Conservation (phyloP, 2,888 invertebrate species). For the Leucozona laternaria region DNA sequence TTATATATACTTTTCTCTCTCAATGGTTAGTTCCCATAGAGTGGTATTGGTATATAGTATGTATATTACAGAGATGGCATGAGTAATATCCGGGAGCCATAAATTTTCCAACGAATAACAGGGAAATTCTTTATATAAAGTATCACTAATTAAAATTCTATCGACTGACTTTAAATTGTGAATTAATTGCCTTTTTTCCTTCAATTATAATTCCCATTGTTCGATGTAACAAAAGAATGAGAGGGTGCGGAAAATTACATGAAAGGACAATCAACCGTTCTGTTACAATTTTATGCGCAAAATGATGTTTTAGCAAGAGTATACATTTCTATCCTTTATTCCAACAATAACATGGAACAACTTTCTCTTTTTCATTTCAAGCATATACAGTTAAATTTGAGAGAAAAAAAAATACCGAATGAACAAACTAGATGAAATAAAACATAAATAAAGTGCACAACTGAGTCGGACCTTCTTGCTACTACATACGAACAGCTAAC, state of each 20-base stretch:
- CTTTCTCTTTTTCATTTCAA: neutral
- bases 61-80: neutral
- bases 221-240: conserved; percentile 56
- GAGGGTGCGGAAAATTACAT: conserved; percentile 32
- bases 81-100: conserved; percentile 32
- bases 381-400: conserved; percentile 15
- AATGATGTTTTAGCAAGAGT: conserved; percentile 9
- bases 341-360: conserved; percentile 15
- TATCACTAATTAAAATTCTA: conserved; percentile 67
- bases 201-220: conserved; percentile 67
- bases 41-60: neutral
- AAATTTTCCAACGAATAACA: conserved; percentile 26
- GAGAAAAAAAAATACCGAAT: neutral
- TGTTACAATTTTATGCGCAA: conserved; percentile 43
- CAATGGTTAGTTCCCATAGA: neutral
- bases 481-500: no score
- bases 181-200: conserved; percentile 69
- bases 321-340: conserved; percentile 33
- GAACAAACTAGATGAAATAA: neutral
- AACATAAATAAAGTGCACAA: neutral
- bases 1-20: neutral
- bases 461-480: neutral
- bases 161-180: conserved; percentile 63
- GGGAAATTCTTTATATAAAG: conserved; percentile 30
- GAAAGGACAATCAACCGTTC: conserved; percentile 46